A percentile compares a stretch with the other conserved stretches of the same genome.
Evolutionary conservation across 1,140 invertebrate species (phyloP).

Genomic region (Lineus longissimus): DNA sequence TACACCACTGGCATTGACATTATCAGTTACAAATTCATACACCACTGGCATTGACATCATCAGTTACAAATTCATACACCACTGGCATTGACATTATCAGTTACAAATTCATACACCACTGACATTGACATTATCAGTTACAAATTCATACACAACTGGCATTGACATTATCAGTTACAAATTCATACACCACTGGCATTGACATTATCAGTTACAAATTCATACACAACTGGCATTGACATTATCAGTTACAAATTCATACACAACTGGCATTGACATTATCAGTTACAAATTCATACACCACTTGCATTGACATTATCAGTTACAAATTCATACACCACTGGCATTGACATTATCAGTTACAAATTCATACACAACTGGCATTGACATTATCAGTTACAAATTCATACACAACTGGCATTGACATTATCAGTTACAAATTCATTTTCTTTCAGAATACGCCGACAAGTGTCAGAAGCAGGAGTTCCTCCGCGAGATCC

Average conservation of each 20-base stretch:
- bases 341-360: no score
- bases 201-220: no score
- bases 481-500: constrained; percentile 70
- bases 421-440: background rate
- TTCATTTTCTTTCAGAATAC: constrained; percentile 40
- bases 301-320: no score
- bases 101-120: background rate
- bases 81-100: background rate
- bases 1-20: background rate
- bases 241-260: no score
- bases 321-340: no score
- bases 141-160: background rate
- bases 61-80: background rate
- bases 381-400: background rate
- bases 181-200: no score
- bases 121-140: background rate
- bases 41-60: background rate
- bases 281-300: no score
- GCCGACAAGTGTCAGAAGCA: constrained; percentile 42
- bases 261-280: no score
- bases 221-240: no score
- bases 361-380: no score
- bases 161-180: no score
- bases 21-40: background rate
- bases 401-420: background rate